Base-by-base conservation (phyloP, 2,113 vertebrate genomes). In the Dromas ardeola region DNA sequence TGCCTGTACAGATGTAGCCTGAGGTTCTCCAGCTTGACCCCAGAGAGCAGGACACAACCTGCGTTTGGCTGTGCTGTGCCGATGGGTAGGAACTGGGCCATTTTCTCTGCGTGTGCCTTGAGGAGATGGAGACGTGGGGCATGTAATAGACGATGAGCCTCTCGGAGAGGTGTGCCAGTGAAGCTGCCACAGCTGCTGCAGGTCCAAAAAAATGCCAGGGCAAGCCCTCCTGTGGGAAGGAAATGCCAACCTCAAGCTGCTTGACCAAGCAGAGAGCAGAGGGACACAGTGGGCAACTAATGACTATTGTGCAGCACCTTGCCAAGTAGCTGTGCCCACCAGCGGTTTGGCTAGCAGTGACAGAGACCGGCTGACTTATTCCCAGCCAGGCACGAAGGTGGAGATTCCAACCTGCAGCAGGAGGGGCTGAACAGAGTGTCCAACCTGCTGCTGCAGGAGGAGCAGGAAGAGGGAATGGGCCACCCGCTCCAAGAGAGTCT, bases 271-370 rank as follows among this genome's bases (percentile, higher is more conserved):
- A 27, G 70, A 67, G 49, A 78, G 42, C 67, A 36, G 78, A 62
- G 34, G 53, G 72, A 56, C 14, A 4, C 32, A 45, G 55, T 5
- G 29, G 50, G 42, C 34, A 63, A 56, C 72, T 91, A 34, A 40
- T 34, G 45, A 22, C 19, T 1, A 0, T 20, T 23, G 45, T 36
- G 50, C 3, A 2, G 42, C 13, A 5, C 29, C 40, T 45, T 77
- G 65, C 53, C 56, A n/a, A 14, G 42, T 5, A 59, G 45, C 42
- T 25, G 38, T 61, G 15, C 59, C 25, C 2, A 1, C 27, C 1
- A 1, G 30, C 3, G 12, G 34, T 65, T 53, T 59, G 50, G 49
- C 38, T 22, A 6, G 32, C 1, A 1, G 40, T 49, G 50, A 15
- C 25, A 22, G n/a, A 36, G 47, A 34, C 49, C 0, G 1, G 9